Evolutionary conservation across 2,113 vertebrate species (phyloP).

Genomic region (Brachyhypopomus occidentalis): DNA sequence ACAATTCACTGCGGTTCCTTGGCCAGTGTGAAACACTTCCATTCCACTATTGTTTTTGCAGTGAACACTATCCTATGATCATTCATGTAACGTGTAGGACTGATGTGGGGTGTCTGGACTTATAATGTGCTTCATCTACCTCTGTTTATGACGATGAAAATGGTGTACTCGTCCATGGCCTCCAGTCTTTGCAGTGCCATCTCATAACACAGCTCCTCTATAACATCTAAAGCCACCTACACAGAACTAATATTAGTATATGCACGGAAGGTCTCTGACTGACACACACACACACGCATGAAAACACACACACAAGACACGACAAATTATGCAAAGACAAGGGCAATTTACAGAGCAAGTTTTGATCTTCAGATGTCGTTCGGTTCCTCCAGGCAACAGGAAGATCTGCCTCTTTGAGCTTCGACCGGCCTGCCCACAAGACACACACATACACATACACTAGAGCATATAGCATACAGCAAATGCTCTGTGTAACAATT

Average conservation of each 20-base stretch:
- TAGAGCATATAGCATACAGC: background rate
- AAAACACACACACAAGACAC: background rate
- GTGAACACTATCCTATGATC: too few species aligned
- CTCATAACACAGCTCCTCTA: constrained; percentile 90
- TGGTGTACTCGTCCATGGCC: constrained; percentile 85
- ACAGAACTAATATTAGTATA: background rate
- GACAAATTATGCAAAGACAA: background rate
- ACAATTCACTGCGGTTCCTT: background rate
- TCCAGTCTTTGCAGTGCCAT: constrained; percentile 87
- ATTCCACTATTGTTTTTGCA: too few species aligned
- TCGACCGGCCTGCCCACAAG: constrained; percentile 82
- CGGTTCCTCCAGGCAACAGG: constrained; percentile 89
- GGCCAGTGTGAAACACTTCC: too few species aligned
- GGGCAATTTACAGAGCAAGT: constrained; percentile 76
- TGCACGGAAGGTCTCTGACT: too few species aligned
- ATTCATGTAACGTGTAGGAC: too few species aligned
- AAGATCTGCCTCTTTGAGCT: constrained; percentile 96
- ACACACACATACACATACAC: background rate
- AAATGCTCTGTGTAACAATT: background rate
- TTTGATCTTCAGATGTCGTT: constrained; percentile 92
- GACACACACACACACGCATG: background rate
- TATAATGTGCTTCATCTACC: constrained; percentile 67
- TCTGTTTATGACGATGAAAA: constrained; percentile 86
- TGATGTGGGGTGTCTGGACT: background rate
- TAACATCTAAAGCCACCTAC: constrained; percentile 89